phyloP scores from a whole-genome alignment of 1,140 invertebrate genomes.

The Camponotus pennsylvanicus region DNA sequence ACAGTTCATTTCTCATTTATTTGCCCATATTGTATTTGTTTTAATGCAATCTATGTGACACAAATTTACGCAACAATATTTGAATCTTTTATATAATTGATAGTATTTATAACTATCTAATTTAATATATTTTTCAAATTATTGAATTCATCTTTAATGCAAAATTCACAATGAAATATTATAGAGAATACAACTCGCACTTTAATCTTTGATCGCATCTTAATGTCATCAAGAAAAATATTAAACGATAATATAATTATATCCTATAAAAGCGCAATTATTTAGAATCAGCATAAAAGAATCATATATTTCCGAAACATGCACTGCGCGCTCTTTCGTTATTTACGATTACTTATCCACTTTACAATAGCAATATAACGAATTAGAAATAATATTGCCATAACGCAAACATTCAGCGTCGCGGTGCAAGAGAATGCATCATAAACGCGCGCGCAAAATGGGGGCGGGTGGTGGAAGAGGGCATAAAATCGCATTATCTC shows the following conservation, averaged over 20 bases:
- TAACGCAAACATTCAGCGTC: conserved; percentile 20
- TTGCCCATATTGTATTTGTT: background rate
- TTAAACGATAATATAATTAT: conserved; percentile 5
- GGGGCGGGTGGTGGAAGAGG: conserved; percentile 8
- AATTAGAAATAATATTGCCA: conserved; percentile 43
- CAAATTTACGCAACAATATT: conserved; percentile 2
- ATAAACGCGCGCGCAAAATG: conserved; percentile 46
- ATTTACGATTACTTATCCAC: conserved; percentile 28
- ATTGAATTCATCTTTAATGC: background rate
- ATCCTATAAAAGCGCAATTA: conserved; percentile 13
- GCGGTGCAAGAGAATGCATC: conserved; percentile 5
- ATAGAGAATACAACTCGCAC: background rate
- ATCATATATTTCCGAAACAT: background rate
- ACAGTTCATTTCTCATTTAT: conserved; percentile 30
- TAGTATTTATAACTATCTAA: conserved; percentile 2
- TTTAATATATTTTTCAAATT: background rate
- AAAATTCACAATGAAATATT: background rate
- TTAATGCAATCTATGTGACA: background rate
- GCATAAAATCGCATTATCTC: conserved; percentile 61
- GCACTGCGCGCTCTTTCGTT: too few species aligned
- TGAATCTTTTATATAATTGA: background rate
- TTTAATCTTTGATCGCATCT: background rate
- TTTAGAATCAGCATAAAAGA: background rate
- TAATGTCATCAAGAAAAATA: background rate
- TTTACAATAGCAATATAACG: conserved; percentile 35